Evolutionary conservation across 2,888 invertebrate species (phyloP), one percentile per base, ranked within the genome.

Genomic region (Protodeltote pygarga): DNA sequence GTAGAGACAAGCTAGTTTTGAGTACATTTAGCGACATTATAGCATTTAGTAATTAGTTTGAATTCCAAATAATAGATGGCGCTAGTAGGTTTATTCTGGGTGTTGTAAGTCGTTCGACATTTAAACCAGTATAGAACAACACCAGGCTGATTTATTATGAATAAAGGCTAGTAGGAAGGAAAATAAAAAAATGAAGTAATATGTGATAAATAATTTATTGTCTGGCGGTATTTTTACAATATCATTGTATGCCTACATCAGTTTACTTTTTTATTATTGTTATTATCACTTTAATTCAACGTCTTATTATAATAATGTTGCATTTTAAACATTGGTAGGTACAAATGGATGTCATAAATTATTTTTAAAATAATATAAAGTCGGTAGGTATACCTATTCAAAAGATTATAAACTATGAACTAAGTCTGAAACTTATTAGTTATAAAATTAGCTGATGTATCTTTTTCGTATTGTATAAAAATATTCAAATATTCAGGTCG

Each of bases 121-220:
- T n/a, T 20, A 20, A 20, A 20, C 20, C 6, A 20, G 20, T 20
- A 6, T 20, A 20, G 5, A 10, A 10, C 11, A 6, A 10, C 10
- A 23, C 1, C 10, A 10, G 2, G 10, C 11, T 3, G 4, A n/a
- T 24, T 5, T 2, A 10, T 1, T 24, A 11, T 1, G 11, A 9
- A 61, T n/a, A n/a, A n/a, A n/a, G n/a, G n/a, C n/a, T n/a, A n/a
- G n/a, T n/a, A n/a, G n/a, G n/a, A n/a, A n/a, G 37, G 25, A 46
- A 67, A 58, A 57, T 59, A 63, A 69, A 65, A 57, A 28, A 46
- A 40, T 34, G 33, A 0, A 16, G 51, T 85, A 85, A 86, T 90
- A 87, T 89, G 89, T 92, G 92, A 92, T 92, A 92, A 92, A 92
- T 92, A 92, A 92, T 92, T 92, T 92, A 92, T 92, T 92, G 92